Percentiles rank a stretch among this genome's conserved stretches.
phyloP scores from a whole-genome alignment of 1,140 invertebrate species.

The Diorhabda elongata region DNA sequence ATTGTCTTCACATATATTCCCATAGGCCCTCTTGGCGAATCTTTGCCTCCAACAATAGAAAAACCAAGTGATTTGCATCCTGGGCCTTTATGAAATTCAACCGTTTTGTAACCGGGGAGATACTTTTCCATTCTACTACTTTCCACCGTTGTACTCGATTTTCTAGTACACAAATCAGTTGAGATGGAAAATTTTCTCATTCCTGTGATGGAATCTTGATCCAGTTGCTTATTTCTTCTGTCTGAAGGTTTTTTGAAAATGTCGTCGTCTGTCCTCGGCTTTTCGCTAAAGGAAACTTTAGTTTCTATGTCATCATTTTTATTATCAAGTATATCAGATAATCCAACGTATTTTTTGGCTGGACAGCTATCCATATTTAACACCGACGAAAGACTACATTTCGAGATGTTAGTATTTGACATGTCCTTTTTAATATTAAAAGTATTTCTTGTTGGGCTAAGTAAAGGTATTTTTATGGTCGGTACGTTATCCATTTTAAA shows the following conservation, averaged over 20 bases:
- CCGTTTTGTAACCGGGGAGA: constrained; percentile 35
- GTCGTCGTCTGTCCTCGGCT: constrained; percentile 10
- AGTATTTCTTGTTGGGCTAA: not conserved
- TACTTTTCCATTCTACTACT: constrained; percentile 8
- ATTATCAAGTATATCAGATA: constrained; percentile 22
- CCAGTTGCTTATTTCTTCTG: not conserved
- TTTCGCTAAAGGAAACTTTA: constrained; percentile 28
- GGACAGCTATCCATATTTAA: not conserved
- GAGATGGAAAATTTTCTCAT: constrained; percentile 40
- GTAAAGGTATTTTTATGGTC: not conserved
- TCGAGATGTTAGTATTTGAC: not conserved
- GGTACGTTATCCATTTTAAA: not conserved
- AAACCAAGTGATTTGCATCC: constrained; percentile 72
- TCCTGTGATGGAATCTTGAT: constrained; percentile 21
- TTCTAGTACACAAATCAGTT: not conserved
- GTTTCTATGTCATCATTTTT: constrained; percentile 22
- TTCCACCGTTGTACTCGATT: not conserved
- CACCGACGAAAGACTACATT: not conserved
- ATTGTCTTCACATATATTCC: constrained; percentile 83
- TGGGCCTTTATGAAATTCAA: constrained; percentile 65
- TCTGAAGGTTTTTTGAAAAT: constrained; percentile 19
- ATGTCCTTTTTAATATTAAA: not conserved
- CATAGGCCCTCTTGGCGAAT: constrained; percentile 70
- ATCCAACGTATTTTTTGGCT: constrained; percentile 18
- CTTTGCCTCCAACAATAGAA: constrained; percentile 74